Evolutionary conservation across 2,888 invertebrate species (phyloP), one percentile per base, ranked within the genome.

Genomic region (Hydrotaea diabolus): DNA sequence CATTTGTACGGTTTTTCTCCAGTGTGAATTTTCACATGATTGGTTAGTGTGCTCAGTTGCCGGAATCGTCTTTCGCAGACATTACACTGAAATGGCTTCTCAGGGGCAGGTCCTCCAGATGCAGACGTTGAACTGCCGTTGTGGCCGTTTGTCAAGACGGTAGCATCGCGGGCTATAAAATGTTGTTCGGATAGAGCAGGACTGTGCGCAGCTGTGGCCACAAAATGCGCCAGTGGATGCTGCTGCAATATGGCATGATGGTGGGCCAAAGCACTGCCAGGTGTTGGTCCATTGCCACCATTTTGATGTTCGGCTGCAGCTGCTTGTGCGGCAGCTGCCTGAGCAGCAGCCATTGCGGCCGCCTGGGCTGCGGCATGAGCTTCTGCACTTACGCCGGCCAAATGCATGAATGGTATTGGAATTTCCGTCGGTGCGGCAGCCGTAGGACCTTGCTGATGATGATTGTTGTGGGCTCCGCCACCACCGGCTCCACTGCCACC

Each of bases 1-100:
- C 93, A 92, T 90, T 91, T 92, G 89, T 91, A 92, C 84, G 92
- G 92, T 88, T 92, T 92, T 88, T 92, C 92, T 85, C 92, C 92
- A 77, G 92, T 92, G 83, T 92, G 92, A 79, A 92, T 92, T 89
- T 92, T 92, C 39, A 92, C 92, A 85, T 92, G 93, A 86, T 93
- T 93, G 72, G 93, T 92, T 72, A 93, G 90, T 82, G 92, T 93
- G 88, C 92, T 92, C 85, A 93, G 84, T 88, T 93, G 92, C 72
- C 92, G 92, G 86, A 93, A 93, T 86, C 92, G 90, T 86, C 93
- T 89, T 88, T 93, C 92, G 87, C 92, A 93, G 74, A 93, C 91
- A 76, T 91, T 92, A 87, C 93, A 93, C 87, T 92, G 92, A 88
- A 93, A 93, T 82, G 93, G 93, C 85, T 93, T 93, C 80, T 93